Base-by-base conservation (phyloP, 2,888 invertebrate species). In the Dexiosoma caninum region DNA sequence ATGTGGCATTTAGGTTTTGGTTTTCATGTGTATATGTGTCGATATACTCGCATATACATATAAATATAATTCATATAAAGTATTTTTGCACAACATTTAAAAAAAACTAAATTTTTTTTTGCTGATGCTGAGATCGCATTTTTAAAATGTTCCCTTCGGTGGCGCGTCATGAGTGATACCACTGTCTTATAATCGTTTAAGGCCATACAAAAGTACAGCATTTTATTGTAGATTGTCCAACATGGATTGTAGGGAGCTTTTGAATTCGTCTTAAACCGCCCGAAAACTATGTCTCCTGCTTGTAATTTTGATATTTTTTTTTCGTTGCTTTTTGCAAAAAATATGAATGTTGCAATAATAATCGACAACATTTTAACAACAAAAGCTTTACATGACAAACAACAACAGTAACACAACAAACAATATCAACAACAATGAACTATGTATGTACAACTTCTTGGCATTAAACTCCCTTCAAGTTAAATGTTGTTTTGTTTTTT, bases 361-460 rank as follows among this genome's bases (percentile, higher is more conserved):
- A 81, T 80, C 78, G 82, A 81, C 82, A 81, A 78, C 76, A 84
- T 83, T 46, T 77, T 83, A 84, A 70, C 76, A 75, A 78, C 74
- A 66, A 79, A 69, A 72, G 62, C 57, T 57, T 42, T 46, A 78
- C 77, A 74, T 67, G 82, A 76, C 67, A 75, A 70, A 69, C 72
- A 57, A 74, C 81, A 77, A 44, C 62, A 12, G 21, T 37, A 55
- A 69, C 27, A 46, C 79, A 69, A 51, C 67, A 37, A 46, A 66
- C 12, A 40, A 53, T 55, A 71, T 59, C 53, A 62, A 32, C n/a
- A 59, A 42, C 42, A 60, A 49, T 10, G n/a, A n/a, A n/a, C n/a
- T n/a, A n/a, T n/a, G n/a, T n/a, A n/a, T n/a, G 23, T 40, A 62
- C 37, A 70, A 70, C 42, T 77, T 60, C 60, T 60, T 70, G 21